phyloP scores from a whole-genome alignment of 2,797 vertebrate genomes.

The Paedocypris micromegethes region DNA sequence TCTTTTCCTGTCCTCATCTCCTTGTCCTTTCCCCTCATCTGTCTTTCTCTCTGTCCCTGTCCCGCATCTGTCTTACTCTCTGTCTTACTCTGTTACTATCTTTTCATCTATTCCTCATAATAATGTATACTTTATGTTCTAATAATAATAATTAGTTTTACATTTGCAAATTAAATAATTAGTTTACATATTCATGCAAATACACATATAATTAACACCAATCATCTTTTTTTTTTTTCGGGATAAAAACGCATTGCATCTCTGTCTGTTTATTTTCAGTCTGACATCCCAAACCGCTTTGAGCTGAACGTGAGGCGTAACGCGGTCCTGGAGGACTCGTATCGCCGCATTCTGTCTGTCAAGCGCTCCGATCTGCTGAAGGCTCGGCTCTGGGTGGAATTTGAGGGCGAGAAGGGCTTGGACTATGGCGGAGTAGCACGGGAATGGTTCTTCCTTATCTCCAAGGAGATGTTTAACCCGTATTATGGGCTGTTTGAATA shows the following conservation, averaged over 20 bases:
- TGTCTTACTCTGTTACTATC: neutral
- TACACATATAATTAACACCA: neutral
- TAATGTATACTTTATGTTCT: too few species aligned
- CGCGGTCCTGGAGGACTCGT: constrained; percentile 89
- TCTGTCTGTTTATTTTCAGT: constrained; percentile 56
- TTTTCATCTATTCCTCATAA: too few species aligned
- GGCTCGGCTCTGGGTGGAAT: constrained; percentile 94
- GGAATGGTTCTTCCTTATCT: constrained; percentile 98
- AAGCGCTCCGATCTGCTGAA: constrained; percentile 88
- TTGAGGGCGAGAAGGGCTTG: constrained; percentile 91
- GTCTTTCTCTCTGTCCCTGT: neutral
- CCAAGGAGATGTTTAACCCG: constrained; percentile 98
- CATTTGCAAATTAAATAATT: too few species aligned
- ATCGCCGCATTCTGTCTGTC: constrained; percentile 83
- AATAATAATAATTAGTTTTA: too few species aligned
- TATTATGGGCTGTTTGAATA: constrained; percentile 97
- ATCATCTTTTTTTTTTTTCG: neutral
- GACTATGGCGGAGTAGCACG: constrained; percentile 93
- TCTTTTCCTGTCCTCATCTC: too few species aligned
- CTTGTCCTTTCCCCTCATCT: neutral
- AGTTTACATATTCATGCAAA: too few species aligned
- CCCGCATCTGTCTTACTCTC: neutral
- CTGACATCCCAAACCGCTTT: constrained; percentile 92
- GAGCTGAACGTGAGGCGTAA: constrained; percentile 88
- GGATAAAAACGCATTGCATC: too few species aligned